Evolutionary conservation across 2,113 vertebrate genomes (phyloP).

Genomic region (Emydura subglobosa): DNA sequence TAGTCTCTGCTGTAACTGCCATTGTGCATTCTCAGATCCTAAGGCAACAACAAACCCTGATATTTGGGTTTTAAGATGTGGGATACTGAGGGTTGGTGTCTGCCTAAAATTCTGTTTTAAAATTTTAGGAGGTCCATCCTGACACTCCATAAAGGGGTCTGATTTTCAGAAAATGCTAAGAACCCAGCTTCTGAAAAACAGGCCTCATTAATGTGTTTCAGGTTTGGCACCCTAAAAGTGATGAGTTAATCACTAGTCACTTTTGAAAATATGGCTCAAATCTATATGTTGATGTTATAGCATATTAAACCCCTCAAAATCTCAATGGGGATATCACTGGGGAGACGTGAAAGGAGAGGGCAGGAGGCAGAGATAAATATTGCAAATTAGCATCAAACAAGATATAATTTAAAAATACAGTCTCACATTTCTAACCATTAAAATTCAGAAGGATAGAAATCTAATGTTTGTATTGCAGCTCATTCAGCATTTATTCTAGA

Average conservation of each 20-base stretch:
- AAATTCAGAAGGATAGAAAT: not conserved
- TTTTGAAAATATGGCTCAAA: conserved; percentile 9
- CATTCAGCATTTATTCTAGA: conserved; percentile 27
- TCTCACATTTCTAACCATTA: not conserved
- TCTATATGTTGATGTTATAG: not conserved
- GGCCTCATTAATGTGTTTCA: not conserved
- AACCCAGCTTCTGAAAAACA: conserved; percentile 1
- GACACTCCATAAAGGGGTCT: not conserved
- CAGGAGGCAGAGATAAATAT: not conserved
- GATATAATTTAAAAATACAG: not conserved
- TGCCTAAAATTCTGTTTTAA: not conserved
- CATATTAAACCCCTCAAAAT: not conserved
- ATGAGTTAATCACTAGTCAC: conserved; percentile 7
- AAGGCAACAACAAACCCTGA: too few relatives aligned
- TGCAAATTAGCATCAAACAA: not conserved
- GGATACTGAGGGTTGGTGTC: too few relatives aligned
- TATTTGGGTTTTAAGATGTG: too few relatives aligned
- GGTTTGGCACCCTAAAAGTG: not conserved
- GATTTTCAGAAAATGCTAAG: conserved; percentile 16
- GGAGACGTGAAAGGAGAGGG: not conserved
- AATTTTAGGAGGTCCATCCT: not conserved
- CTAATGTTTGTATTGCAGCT: conserved; percentile 14
- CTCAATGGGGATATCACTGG: not conserved
- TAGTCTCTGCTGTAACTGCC: too few relatives aligned
- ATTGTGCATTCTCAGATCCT: too few relatives aligned